Evolutionary conservation across 1,140 invertebrate genomes (phyloP).

Genomic region (Wiebesia pumilae): DNA sequence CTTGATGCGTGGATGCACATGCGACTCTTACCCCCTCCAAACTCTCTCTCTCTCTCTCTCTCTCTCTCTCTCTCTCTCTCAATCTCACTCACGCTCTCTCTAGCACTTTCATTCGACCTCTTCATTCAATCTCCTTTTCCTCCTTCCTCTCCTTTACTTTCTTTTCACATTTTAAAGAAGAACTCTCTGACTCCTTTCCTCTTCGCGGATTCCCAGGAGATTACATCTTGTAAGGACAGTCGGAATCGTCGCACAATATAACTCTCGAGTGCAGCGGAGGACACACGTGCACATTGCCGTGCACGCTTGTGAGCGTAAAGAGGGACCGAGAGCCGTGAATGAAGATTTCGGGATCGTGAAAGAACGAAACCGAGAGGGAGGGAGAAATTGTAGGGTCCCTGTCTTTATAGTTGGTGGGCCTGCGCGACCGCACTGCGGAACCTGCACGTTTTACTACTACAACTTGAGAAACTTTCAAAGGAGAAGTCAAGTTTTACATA

Average conservation of each 20-base stretch:
- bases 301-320: not conserved
- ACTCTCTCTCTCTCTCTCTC: not conserved
- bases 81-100: not conserved
- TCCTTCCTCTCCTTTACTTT: slow-evolving; percentile 38
- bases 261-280: not conserved
- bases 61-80: not conserved
- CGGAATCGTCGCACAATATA: not conserved
- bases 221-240: slow-evolving; percentile 61
- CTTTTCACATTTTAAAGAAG: not conserved
- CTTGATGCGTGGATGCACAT: not conserved
- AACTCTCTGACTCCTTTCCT: slow-evolving; percentile 1
- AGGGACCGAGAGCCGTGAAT: not conserved
- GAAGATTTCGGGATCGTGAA: not conserved
- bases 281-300: not conserved
- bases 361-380: not conserved
- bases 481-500: not conserved
- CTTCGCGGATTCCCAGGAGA: slow-evolving; percentile 70
- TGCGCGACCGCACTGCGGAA: slow-evolving; percentile 1
- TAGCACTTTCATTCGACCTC: not conserved
- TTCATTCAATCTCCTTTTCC: not conserved
- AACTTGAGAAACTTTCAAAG: not conserved
- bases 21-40: not conserved
- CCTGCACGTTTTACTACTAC: not conserved
- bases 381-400: not conserved
- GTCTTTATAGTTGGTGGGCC: not conserved